Evolutionary conservation across 1,140 invertebrate genomes (phyloP), one percentile per base, ranked within the genome.

Genomic region (Zaprionus nigranus): DNA sequence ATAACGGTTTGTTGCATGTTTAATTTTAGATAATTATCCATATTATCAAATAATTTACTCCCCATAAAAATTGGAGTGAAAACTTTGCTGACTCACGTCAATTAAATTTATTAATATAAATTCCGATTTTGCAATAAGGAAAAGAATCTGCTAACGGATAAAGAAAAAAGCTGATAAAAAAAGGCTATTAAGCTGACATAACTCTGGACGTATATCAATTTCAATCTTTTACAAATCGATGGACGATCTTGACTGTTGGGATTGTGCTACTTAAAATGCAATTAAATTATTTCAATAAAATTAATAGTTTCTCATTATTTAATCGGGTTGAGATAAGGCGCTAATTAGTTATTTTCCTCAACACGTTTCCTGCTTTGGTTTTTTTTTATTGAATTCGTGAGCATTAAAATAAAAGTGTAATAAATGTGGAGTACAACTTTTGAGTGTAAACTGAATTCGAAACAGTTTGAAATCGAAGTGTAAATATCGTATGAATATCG

Each of bases 31-130:
- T 51, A 51, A 51, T 51, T 24, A 24, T 24, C 20, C 20, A 2
- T 12, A 49, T 49, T 49, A 49, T 49, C 46, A 49, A 20, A 51
- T 51, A 51, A 51, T 51, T 51, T 24, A 34, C 30, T 34, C 30
- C 30, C 30, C 30, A 34, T 51, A 13, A 51, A 51, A 51, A 51
- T 1, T 51, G 11, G 46, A 51, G 22, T 24, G 46, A 20, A 22
- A 49, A 49, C 20, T 15, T 22, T 49, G 46, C 46, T 49, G 46
- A 22, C 20, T 49, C 17, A 49, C 17, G 17, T 12, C 46, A 24
- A 24, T 51, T 51, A 46, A 46, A 46, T 24, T 51, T 51, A 22
- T 51, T 51, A 51, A 51, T 51, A 46, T 46, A 17, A 46, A 46
- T 46, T 46, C 15, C 40, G 0, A n/a, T 17, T n/a, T 9, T 46